Evolutionary conservation across 2,888 invertebrate species (phyloP).

Genomic region (Cephonodes hylas): DNA sequence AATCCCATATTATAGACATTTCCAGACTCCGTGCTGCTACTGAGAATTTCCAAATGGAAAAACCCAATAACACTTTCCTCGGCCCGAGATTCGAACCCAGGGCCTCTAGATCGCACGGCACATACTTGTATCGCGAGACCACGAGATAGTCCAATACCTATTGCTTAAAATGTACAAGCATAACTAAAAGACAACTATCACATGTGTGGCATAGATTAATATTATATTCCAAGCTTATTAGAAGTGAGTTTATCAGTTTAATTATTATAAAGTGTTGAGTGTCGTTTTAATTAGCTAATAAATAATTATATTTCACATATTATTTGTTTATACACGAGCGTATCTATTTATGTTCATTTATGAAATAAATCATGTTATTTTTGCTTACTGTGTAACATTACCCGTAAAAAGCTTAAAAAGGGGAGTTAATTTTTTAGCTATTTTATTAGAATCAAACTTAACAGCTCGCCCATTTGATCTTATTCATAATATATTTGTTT

Average conservation of each 20-base stretch:
- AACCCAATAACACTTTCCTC: too few species aligned
- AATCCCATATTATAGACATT: constrained; percentile 5
- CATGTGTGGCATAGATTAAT: neutral
- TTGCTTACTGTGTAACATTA: too few species aligned
- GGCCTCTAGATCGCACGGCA: too few species aligned
- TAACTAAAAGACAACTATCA: neutral
- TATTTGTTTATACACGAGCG: neutral
- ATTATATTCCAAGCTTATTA: neutral
- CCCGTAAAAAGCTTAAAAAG: too few species aligned
- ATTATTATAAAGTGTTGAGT: neutral
- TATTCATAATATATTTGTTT: too few species aligned
- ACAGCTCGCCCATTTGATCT: too few species aligned
- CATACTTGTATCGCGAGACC: too few species aligned
- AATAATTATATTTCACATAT: neutral
- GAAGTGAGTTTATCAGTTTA: neutral
- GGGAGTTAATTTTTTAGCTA: too few species aligned
- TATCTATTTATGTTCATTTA: neutral
- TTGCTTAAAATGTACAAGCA: neutral
- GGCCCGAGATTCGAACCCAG: too few species aligned
- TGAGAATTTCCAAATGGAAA: too few species aligned
- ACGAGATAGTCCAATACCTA: constrained; percentile 1
- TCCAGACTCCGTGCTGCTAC: too few species aligned
- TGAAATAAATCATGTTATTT: neutral
- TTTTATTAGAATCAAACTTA: too few species aligned
- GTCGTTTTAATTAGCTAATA: neutral